phyloP scores from a whole-genome alignment of 2,797 vertebrate species.

The Rousettus madagascariensis region DNA sequence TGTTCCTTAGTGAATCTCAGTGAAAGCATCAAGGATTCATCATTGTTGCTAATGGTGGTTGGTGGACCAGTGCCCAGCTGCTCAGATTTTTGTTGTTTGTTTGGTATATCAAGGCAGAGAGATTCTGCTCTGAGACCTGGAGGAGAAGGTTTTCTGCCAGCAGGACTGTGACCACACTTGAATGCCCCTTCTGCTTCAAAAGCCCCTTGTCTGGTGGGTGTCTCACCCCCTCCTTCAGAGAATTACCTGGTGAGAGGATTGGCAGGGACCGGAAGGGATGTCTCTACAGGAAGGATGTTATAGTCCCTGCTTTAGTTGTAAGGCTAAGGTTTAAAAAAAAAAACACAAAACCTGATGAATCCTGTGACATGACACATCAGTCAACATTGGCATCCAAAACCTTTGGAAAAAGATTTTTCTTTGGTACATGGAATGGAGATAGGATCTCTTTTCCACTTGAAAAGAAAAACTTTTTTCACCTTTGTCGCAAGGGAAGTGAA shows the following conservation, averaged over 20 bases:
- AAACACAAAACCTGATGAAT: neutral
- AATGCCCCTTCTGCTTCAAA: neutral
- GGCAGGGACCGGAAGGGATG: neutral
- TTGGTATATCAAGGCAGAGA: neutral
- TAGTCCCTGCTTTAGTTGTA: neutral
- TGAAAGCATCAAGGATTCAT: neutral
- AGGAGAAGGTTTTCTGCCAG: neutral
- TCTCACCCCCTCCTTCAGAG: neutral
- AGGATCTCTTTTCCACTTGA: neutral
- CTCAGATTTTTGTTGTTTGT: neutral
- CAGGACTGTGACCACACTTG: neutral
- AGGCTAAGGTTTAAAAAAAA: neutral
- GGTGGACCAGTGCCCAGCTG: conserved; percentile 31
- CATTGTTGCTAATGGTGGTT: conserved; percentile 50
- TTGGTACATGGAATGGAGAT: neutral
- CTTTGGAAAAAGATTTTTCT: neutral
- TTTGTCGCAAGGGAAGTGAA: neutral
- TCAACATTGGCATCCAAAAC: neutral
- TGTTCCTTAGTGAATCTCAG: neutral
- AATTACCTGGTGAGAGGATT: neutral
- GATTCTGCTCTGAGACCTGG: neutral
- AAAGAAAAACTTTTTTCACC: neutral
- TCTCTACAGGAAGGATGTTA: neutral
- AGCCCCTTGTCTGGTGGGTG: neutral
- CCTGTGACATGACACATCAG: neutral